Evolutionary conservation across 1,140 invertebrate genomes (phyloP), one percentile per base, ranked within the genome.

Genomic region (Apis laboriosa): DNA sequence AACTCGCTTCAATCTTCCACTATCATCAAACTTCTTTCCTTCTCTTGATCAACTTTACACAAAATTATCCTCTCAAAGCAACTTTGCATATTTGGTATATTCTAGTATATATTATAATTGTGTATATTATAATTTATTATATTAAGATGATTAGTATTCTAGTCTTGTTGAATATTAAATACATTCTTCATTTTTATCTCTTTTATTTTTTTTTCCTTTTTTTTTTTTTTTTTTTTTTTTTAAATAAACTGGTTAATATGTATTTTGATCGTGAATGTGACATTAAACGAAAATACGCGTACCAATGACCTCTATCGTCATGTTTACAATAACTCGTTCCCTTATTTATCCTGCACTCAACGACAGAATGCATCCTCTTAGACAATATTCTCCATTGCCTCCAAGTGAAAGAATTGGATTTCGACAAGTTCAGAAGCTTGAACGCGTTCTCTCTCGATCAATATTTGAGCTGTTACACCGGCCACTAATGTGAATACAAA

Each of bases 291-390:
- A 34, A 34, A 4, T 24, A 55, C 9, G 9, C 12, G 68, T 34
- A 24, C n/a, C 68, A 43, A 13, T 56, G 63, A 21, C n/a, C 72
- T 19, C 28, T 21, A 8, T 66, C 7, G 13, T 4, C 17, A 2
- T 76, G 60, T 81, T 81, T 81, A 55, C 79, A 58, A 21, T 81
- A 12, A 43, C 34, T 9, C 60, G 53, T 8, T 67, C 4, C 7
- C 79, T 2, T 81, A 75, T 81, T 81, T 81, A 43, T 61, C n/a
- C 17, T 81, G 53, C 79, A 81, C 79, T 81, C 61, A 12, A 34
- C 55, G 1, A 15, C 17, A 17, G 64, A 58, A 68, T 51, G 17
- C 43, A 34, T 24, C 21, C 28, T 17, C 51, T 7, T 8, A 13
- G 51, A 53, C 43, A n/a, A 68, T n/a, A 21, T n/a, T 68, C 21